Percentiles rank a stretch among this genome's conserved stretches.
phyloP scores from a whole-genome alignment of 2,113 vertebrate genomes.

The Gymnobelideus leadbeateri region DNA sequence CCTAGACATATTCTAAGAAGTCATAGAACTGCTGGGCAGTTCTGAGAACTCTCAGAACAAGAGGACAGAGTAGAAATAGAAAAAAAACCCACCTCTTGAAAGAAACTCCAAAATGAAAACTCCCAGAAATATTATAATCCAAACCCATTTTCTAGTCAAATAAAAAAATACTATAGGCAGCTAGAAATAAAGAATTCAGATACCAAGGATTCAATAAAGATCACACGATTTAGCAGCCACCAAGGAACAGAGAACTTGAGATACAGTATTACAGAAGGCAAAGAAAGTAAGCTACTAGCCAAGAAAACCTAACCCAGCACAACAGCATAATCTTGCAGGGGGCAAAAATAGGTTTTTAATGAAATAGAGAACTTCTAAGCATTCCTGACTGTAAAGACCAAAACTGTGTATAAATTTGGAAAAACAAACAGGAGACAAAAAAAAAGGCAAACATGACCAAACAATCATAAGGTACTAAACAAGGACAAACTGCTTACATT shows the following conservation, averaged over 20 bases:
- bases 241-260: not conserved
- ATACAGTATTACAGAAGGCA: not conserved
- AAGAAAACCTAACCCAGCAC: too few relatives aligned
- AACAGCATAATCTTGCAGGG: too few relatives aligned
- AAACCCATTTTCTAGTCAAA: too few relatives aligned
- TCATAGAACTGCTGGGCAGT: not conserved
- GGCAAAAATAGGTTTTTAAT: too few relatives aligned
- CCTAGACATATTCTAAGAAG: not conserved
- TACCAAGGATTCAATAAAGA: not conserved
- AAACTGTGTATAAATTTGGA: too few relatives aligned
- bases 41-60: not conserved
- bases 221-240: not conserved
- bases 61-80: not conserved
- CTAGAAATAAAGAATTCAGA: not conserved
- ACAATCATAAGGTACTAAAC: not conserved
- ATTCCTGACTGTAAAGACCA: too few relatives aligned
- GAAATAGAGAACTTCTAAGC: too few relatives aligned
- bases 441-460: not conserved
- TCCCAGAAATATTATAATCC: not conserved
- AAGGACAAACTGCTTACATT: not conserved
- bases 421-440: not conserved
- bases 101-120: not conserved
- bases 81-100: not conserved
- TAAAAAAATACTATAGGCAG: too few relatives aligned
- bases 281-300: not conserved